Conservation (phyloP, 2,113 vertebrate genomes). For the Pleuronectes platessa region DNA sequence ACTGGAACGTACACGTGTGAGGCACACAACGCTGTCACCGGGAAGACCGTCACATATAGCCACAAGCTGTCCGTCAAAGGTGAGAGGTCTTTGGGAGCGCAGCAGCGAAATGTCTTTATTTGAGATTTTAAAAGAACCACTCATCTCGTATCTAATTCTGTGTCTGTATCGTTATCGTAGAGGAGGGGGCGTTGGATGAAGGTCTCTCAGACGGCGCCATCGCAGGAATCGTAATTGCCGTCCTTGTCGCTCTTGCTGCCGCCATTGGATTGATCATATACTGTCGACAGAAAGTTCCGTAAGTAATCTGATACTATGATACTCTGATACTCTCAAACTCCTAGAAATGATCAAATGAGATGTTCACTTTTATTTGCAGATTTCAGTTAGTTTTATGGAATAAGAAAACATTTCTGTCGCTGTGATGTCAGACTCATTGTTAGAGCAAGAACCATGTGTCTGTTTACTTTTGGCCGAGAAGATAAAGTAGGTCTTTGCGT, state of each 20-base stretch:
- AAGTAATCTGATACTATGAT: conserved; percentile 57
- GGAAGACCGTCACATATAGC: rapidly evolving
- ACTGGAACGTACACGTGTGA: conserved; percentile 73
- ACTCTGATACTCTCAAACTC: too few relatives aligned
- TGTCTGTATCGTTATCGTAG: conserved; percentile 28
- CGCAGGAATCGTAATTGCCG: conserved; percentile 80
- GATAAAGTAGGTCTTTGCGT: not conserved
- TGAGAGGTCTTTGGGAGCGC: conserved; percentile 24
- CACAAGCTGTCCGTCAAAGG: conserved; percentile 71
- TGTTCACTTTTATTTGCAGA: too few relatives aligned
- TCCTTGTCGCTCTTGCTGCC: conserved; percentile 51
- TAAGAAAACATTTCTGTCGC: too few relatives aligned
- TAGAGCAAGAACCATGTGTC: too few relatives aligned
- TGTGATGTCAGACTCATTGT: too few relatives aligned
- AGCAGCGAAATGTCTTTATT: not conserved
- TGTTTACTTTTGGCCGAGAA: too few relatives aligned
- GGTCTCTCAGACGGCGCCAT: conserved; percentile 78
- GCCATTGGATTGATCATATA: conserved; percentile 48
- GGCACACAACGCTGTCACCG: conserved; percentile 68
- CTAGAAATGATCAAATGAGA: too few relatives aligned
- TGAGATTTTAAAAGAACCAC: not conserved
- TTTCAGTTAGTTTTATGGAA: too few relatives aligned
- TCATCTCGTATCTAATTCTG: not conserved
- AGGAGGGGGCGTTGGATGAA: conserved; percentile 29
- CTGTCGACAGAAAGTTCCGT: conserved; percentile 76